Evolutionary conservation across 2,888 invertebrate species (phyloP).

Genomic region (Leptopilina drosophilae): DNA sequence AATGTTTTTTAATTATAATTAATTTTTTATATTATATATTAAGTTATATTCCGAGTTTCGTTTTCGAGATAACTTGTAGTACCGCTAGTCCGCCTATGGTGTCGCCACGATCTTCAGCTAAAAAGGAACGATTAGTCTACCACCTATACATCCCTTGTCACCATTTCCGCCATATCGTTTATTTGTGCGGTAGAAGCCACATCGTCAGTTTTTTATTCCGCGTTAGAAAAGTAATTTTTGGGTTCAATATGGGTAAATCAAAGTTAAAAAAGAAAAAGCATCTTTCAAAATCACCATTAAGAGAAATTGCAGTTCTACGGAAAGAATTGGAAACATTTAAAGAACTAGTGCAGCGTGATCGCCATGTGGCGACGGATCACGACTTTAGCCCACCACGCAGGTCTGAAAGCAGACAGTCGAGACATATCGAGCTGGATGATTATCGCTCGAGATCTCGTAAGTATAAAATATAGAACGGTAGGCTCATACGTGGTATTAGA

Average conservation of each 20-base stretch:
- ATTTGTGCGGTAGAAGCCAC: neutral
- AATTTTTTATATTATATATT: too few species aligned
- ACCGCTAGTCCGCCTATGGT: neutral
- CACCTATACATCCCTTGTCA: neutral
- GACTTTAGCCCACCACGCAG: neutral
- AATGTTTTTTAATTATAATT: too few species aligned
- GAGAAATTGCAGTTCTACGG: neutral
- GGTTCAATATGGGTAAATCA: neutral
- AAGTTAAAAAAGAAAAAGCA: neutral
- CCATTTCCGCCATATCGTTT: neutral
- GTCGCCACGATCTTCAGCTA: neutral
- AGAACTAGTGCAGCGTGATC: neutral
- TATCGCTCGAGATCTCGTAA: neutral
- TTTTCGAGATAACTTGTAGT: slow-evolving; percentile 4
- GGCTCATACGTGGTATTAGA: slow-evolving; percentile 13
- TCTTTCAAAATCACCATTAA: neutral
- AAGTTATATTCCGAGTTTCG: neutral
- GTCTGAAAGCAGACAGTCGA: neutral
- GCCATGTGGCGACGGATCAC: neutral
- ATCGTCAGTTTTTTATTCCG: neutral
- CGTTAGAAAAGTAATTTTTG: neutral
- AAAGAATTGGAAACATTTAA: neutral
- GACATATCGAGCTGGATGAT: neutral
- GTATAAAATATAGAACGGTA: neutral
- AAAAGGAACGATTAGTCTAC: neutral